Conservation (phyloP, 1,140 invertebrate species). For the Neodiprion virginianus region DNA sequence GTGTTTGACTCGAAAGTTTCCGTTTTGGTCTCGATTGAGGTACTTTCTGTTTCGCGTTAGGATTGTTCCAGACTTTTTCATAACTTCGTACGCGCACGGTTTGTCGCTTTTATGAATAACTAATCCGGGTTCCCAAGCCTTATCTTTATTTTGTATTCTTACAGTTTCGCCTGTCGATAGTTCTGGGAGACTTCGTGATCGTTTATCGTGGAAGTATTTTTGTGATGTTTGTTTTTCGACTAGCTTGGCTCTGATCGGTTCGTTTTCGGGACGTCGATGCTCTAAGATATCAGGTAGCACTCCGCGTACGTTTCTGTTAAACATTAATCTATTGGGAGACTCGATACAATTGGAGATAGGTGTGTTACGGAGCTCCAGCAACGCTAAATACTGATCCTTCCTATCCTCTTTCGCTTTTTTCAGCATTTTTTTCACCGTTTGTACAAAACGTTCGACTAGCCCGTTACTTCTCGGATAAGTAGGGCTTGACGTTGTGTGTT, state of each 20-base stretch:
- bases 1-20: constrained; percentile 16
- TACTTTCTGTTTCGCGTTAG: no score
- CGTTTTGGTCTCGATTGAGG: constrained; percentile 12
- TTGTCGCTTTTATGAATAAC: no score
- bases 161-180: no score
- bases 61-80: no score
- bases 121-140: constrained; percentile 12
- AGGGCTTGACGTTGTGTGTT: constrained; percentile 38
- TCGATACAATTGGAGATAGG: not conserved
- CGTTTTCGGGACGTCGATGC: no score
- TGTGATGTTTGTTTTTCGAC: no score
- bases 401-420: constrained; percentile 33
- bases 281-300: not conserved
- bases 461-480: constrained; percentile 39
- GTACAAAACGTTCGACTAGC: constrained; percentile 33
- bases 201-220: no score
- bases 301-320: not conserved
- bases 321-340: constrained; percentile 2
- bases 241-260: no score
- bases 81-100: no score
- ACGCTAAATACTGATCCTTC: constrained; percentile 27
- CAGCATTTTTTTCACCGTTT: constrained; percentile 33
- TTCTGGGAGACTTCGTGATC: no score
- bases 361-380: constrained; percentile 33
- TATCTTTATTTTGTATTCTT: no score